A percentile compares a stretch with the other conserved stretches of the same genome.
Evolutionary conservation across 2,888 invertebrate genomes (phyloP).

Genomic region (Axea sp.): DNA sequence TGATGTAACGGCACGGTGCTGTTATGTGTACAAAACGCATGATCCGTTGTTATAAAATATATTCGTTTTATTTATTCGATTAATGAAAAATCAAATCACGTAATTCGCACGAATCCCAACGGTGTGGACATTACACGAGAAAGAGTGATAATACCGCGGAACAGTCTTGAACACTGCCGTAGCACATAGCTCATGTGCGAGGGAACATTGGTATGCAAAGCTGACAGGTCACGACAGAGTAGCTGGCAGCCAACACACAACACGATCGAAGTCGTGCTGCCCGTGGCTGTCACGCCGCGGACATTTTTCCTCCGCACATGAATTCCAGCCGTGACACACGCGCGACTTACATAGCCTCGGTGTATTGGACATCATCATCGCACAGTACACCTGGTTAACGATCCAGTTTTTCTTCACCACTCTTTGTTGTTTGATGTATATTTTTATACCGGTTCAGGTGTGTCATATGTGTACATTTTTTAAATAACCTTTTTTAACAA

Average conservation of each 20-base stretch:
- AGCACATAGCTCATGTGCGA: slow-evolving; percentile 61
- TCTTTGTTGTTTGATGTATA: no score
- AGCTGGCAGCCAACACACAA: slow-evolving; percentile 58
- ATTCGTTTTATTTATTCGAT: neutral
- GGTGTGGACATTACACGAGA: slow-evolving; percentile 2
- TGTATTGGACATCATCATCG: slow-evolving; percentile 34
- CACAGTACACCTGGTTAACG: slow-evolving; percentile 10
- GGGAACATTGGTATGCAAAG: slow-evolving; percentile 68
- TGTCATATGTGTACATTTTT: no score
- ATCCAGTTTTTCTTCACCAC: neutral
- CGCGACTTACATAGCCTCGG: slow-evolving; percentile 26
- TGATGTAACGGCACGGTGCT: no score
- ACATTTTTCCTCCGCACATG: slow-evolving; percentile 40
- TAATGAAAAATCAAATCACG: slow-evolving; percentile 1
- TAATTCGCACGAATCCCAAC: neutral
- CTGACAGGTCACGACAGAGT: slow-evolving; percentile 70
- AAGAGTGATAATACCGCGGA: slow-evolving; percentile 27
- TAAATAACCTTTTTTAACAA: no score
- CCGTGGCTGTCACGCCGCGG: slow-evolving; percentile 40
- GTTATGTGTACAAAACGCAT: no score
- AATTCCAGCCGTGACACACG: slow-evolving; percentile 49
- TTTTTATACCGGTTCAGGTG: no score
- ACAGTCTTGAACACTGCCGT: slow-evolving; percentile 57
- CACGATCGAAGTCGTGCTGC: slow-evolving; percentile 64
- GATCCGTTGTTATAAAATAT: neutral